phyloP scores from a whole-genome alignment of 53 echinoderm and acorn worm genomes.

The Zoroaster sp. region DNA sequence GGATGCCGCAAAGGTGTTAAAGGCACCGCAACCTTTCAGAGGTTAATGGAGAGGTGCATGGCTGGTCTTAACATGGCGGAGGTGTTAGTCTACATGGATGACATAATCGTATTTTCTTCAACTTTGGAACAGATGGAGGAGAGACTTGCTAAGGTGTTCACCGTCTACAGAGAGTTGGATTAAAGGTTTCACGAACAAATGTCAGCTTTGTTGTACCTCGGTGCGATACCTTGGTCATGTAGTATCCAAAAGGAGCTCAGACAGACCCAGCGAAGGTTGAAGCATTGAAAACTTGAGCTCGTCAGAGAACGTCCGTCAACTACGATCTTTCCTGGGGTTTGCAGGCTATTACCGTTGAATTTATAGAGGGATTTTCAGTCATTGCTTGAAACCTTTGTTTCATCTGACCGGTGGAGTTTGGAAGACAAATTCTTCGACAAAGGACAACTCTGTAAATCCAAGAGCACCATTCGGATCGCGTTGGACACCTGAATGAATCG shows the following conservation, averaged over 20 bases:
- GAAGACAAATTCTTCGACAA: background rate
- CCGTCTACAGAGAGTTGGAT: slow-evolving; percentile 45
- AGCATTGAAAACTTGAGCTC: slow-evolving; percentile 47
- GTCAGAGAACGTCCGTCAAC: slow-evolving; percentile 32
- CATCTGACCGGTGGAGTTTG: slow-evolving; percentile 21
- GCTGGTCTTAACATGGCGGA: slow-evolving; percentile 7
- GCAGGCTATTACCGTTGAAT: slow-evolving; percentile 67
- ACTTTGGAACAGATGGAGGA: slow-evolving; percentile 54
- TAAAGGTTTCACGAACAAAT: slow-evolving; percentile 68
- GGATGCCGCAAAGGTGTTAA: slow-evolving; percentile 57
- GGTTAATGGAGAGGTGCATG: slow-evolving; percentile 40
- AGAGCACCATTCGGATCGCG: background rate
- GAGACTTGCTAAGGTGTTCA: slow-evolving; percentile 44
- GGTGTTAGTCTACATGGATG: slow-evolving; percentile 37
- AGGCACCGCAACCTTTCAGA: slow-evolving; percentile 37
- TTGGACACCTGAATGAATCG: slow-evolving; percentile 53
- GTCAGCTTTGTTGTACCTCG: slow-evolving; percentile 57
- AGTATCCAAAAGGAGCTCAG: slow-evolving; percentile 50
- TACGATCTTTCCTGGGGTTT: slow-evolving; percentile 60
- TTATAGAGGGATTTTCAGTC: slow-evolving; percentile 52
- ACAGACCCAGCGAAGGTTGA: slow-evolving; percentile 59
- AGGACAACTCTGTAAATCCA: background rate
- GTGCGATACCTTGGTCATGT: slow-evolving; percentile 71
- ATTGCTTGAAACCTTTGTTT: slow-evolving; percentile 48
- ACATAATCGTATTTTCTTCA: slow-evolving; percentile 20